A percentile compares a stretch with the other conserved stretches of the same genome.
These are phyloP conservation scores for Sphaerodactylus townsendi DNA, from an alignment of 2,113 vertebrate genomes.

Conservation along the genomic window DNA sequence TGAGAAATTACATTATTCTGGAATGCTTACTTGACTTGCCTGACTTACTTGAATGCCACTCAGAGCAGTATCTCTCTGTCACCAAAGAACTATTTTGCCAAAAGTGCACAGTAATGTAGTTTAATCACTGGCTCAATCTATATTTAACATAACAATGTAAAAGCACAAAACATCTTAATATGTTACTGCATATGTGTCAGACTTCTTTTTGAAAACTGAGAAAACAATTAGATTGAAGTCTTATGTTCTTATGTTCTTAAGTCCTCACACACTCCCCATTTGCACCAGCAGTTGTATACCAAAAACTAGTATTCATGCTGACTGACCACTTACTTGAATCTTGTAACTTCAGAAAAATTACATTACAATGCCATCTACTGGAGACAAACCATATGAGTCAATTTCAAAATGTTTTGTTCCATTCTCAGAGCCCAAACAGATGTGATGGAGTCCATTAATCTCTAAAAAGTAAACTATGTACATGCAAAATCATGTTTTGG, in stretches of 20 bases:
- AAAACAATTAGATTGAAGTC: no score
- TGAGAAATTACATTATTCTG: conserved; percentile 5
- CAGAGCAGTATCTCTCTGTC: background rate
- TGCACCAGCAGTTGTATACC: background rate
- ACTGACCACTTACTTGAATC: no score
- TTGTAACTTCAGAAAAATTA: conserved; percentile 46
- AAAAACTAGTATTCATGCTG: background rate
- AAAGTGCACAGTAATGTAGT: no score
- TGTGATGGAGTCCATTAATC: no score
- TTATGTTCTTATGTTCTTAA: no score
- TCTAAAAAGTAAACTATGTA: no score
- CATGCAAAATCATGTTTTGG: no score
- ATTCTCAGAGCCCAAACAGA: background rate
- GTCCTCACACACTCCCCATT: no score
- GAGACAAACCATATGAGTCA: conserved; percentile 34
- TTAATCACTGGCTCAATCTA: background rate
- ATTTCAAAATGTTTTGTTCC: background rate
- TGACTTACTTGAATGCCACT: background rate
- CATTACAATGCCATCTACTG: conserved; percentile 76
- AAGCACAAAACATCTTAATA: background rate
- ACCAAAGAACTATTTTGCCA: background rate
- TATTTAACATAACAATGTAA: background rate
- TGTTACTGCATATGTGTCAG: background rate
- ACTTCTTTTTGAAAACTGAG: no score
- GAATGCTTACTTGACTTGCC: conserved; percentile 30